These are phyloP conservation scores for Sebastes diaconus DNA, from an alignment of 2,797 vertebrate genomes.

Conservation along the genomic window DNA sequence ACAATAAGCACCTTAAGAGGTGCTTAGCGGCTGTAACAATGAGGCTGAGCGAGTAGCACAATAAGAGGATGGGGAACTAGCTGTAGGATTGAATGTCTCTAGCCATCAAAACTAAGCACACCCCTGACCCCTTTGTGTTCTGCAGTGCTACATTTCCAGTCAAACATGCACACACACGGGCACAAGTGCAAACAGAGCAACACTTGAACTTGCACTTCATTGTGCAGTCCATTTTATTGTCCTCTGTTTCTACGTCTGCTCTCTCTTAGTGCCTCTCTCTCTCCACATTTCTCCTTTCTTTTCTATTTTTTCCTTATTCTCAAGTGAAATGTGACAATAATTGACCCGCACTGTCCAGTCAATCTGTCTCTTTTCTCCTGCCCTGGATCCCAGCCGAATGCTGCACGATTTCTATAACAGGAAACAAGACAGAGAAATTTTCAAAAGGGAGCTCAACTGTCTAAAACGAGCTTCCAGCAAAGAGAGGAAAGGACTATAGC, in stretches of 20 bases:
- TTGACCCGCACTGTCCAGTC: slow-evolving; percentile 18
- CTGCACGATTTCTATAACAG: slow-evolving; percentile 48
- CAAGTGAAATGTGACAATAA: slow-evolving; percentile 39
- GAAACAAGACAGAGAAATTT: slow-evolving; percentile 43
- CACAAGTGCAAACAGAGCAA: neutral
- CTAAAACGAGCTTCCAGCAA: slow-evolving; percentile 45
- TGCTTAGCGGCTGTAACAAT: slow-evolving; percentile 48
- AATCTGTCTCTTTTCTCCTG: slow-evolving; percentile 8
- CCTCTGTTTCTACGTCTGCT: neutral
- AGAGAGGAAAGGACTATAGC: slow-evolving; percentile 43
- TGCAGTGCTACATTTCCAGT: neutral
- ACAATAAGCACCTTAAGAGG: slow-evolving; percentile 57
- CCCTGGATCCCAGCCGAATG: slow-evolving; percentile 28
- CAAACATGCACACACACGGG: neutral
- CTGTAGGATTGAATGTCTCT: slow-evolving; percentile 7
- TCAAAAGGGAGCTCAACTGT: slow-evolving; percentile 60
- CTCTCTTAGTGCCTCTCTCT: neutral
- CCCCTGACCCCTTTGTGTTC: slow-evolving; percentile 26
- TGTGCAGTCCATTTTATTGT: slow-evolving; percentile 1
- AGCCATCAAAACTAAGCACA: slow-evolving; percentile 51
- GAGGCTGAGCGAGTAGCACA: slow-evolving; percentile 27
- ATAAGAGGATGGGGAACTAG: slow-evolving; percentile 31
- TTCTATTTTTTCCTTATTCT: slow-evolving; percentile 10
- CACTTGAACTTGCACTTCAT: slow-evolving; percentile 20
- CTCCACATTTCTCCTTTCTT: neutral